Evolutionary conservation across 1,140 invertebrate species (phyloP).

Genomic region (Drosophila watanabei): DNA sequence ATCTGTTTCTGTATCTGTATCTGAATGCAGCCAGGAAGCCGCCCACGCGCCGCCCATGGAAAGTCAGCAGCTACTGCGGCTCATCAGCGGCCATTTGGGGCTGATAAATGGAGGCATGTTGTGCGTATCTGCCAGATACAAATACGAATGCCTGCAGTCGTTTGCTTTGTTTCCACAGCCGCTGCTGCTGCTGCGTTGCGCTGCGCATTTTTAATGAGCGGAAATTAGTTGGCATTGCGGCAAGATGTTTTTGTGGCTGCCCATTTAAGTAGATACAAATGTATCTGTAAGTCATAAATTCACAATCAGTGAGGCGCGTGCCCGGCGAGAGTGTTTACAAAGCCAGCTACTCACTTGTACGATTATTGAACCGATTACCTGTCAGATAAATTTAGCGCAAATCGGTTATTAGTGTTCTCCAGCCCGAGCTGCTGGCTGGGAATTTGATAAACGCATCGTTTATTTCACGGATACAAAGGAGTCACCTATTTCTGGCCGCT

Average conservation of each 20-base stretch:
- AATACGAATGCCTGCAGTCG: slow-evolving; percentile 64
- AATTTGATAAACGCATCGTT: not conserved
- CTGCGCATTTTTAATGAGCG: slow-evolving; percentile 79
- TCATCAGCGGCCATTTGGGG: slow-evolving; percentile 40
- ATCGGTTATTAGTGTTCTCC: slow-evolving; percentile 51
- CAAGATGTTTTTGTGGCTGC: slow-evolving; percentile 51
- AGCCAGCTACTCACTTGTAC: slow-evolving; percentile 30
- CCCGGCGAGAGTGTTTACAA: slow-evolving; percentile 33
- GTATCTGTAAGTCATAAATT: slow-evolving; percentile 65
- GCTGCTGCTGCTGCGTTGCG: slow-evolving; percentile 24
- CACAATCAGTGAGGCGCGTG: slow-evolving; percentile 57
- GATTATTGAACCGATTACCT: slow-evolving; percentile 62
- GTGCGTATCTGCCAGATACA: slow-evolving; percentile 75
- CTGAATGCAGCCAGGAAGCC: slow-evolving; percentile 51
- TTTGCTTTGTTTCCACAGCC: slow-evolving; percentile 34
- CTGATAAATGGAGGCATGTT: slow-evolving; percentile 80
- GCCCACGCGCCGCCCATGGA: slow-evolving; percentile 72
- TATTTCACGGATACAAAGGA: not conserved
- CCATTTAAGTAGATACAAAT: slow-evolving; percentile 40
- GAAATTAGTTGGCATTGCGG: slow-evolving; percentile 77
- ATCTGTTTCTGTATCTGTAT: slow-evolving; percentile 35
- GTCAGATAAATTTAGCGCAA: slow-evolving; percentile 68
- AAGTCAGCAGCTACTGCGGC: slow-evolving; percentile 60
- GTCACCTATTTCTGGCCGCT: slow-evolving; percentile 6
- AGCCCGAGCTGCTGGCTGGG: not conserved